A percentile compares a stretch with the other conserved stretches of the same genome.
Conservation (phyloP, 2,888 invertebrate species). For the Esperia sulphurella region DNA sequence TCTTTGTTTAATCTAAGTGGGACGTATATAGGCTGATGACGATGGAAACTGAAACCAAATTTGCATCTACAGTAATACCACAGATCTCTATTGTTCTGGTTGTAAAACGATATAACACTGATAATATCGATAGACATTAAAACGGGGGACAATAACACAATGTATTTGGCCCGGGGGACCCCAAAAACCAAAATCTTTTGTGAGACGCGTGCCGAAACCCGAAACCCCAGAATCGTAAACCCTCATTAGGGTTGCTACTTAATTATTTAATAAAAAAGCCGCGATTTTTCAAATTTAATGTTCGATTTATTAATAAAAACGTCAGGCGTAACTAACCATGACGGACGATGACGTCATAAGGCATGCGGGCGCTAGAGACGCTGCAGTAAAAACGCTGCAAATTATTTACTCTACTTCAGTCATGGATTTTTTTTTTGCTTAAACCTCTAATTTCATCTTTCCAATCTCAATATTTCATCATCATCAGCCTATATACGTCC, state of each 20-base stretch:
- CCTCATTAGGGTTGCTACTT: constrained; percentile 56
- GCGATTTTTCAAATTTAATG: constrained; percentile 12
- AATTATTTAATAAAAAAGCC: constrained; percentile 46
- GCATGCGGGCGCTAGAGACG: constrained; percentile 10
- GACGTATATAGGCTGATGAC: too few relatives aligned
- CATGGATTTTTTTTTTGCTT: too few relatives aligned
- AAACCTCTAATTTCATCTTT: too few relatives aligned
- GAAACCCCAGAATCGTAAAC: constrained; percentile 45
- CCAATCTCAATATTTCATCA: too few relatives aligned
- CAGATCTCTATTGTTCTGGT: constrained; percentile 31
- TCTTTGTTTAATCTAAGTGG: too few relatives aligned
- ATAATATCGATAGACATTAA: constrained; percentile 58
- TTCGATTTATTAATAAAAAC: constrained; percentile 34
- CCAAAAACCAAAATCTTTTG: constrained; percentile 42
- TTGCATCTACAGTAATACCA: background rate
- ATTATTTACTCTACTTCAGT: too few relatives aligned
- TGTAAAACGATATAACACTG: constrained; percentile 57
- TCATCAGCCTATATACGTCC: too few relatives aligned
- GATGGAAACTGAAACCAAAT: constrained; percentile 7
- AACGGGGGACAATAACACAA: constrained; percentile 47
- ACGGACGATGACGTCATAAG: background rate
- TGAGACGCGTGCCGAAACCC: constrained; percentile 58
- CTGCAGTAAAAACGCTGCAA: background rate
- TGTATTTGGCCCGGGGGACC: constrained; percentile 34
- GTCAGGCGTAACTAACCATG: constrained; percentile 21